Percentiles rank a stretch among this genome's conserved stretches.
These are phyloP conservation scores for Aphelinus atriplicis DNA, from an alignment of 1,140 invertebrate species.

Conservation along the genomic window DNA sequence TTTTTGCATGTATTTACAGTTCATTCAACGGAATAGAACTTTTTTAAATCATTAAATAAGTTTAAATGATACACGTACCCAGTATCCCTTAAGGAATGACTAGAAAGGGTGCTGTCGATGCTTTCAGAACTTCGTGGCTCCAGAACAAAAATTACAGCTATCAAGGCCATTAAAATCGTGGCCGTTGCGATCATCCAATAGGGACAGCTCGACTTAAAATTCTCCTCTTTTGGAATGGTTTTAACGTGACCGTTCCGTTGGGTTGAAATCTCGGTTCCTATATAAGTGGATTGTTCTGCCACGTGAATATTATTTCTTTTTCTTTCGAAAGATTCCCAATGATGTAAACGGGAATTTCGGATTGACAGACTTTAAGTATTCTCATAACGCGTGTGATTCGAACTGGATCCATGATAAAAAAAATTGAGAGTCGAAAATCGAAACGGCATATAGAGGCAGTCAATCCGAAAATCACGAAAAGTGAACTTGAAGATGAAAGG, in stretches of 20 bases:
- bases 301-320: conserved; percentile 57
- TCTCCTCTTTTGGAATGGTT: conserved; percentile 53
- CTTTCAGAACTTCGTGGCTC: conserved; percentile 51
- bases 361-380: not conserved
- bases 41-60: not conserved
- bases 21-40: no score
- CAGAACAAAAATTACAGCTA: conserved; percentile 61
- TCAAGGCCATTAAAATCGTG: conserved; percentile 56
- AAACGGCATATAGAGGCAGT: not conserved
- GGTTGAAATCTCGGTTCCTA: conserved; percentile 54
- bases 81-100: conserved; percentile 59
- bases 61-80: conserved; percentile 56
- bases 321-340: conserved; percentile 37
- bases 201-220: conserved; percentile 48
- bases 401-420: no score
- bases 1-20: not conserved
- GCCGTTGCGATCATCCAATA: conserved; percentile 58
- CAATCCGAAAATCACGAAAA: conserved; percentile 29
- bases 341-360: conserved; percentile 13
- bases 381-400: no score
- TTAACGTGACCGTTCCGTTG: conserved; percentile 53
- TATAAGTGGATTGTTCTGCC: conserved; percentile 54
- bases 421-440: no score
- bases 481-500: conserved; percentile 12
- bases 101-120: conserved; percentile 57